Base-by-base conservation (phyloP, 1,140 invertebrate genomes). In the Euwallacea similis region DNA sequence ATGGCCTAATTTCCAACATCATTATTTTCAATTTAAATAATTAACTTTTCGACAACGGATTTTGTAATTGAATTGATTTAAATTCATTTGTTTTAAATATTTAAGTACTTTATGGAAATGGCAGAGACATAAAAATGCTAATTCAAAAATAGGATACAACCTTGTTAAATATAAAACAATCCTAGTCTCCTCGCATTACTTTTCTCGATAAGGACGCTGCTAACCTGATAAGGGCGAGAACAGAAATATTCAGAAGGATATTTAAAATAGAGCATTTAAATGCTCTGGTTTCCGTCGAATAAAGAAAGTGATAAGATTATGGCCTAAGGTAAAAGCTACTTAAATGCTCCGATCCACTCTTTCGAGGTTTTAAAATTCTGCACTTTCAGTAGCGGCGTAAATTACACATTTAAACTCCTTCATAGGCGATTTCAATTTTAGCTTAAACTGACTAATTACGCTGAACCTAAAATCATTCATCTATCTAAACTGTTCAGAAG, bases 271-370 rank as follows among this genome's bases (percentile, higher is more conserved):
- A 42, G 66, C 68, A 62, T 70, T 70, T 65, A 65, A 65, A 71
- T 50, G 53, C 62, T 71, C 66, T 68, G 66, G 56, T 68, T 68
- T 68, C 66, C 55, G 56, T 50, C 55, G 55, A 68, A 68, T 68
- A 68, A 68, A 68, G 66, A 68, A 68, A 68, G 66, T 68, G 66
- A 68, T 68, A 68, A 68, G 66, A 68, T 60, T 68, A 68, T 68
- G 66, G 66, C 66, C 66, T 68, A 58, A 68, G 55, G 66, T 68
- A 68, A 60, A 68, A 68, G 66, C 66, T 68, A 68, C 66, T 68
- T 68, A 68, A 68, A 68, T 67, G 56, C 55, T 68, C 66, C 42
- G 66, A 68, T 68, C 60, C 66, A 68, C 66, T 60, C 56, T 60
- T 60, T 60, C 55, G 44, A 41, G 56, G 60, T 47, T 68, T 68